Percentiles rank a stretch among this genome's conserved stretches.
Conservation (phyloP, 2,888 invertebrate genomes). For the Nebria brevicollis region DNA sequence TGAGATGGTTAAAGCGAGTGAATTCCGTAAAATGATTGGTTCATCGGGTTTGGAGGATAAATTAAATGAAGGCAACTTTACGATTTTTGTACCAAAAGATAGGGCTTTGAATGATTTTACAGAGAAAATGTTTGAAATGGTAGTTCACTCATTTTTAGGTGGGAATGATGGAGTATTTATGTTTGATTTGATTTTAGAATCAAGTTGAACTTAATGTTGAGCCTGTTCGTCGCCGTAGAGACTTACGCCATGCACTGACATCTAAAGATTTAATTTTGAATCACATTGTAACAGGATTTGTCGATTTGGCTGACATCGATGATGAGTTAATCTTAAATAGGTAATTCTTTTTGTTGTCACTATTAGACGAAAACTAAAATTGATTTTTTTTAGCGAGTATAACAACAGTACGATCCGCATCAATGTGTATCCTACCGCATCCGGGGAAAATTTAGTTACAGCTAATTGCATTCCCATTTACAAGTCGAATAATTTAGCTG, state of each 20-base stretch:
- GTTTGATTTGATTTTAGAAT: constrained; percentile 61
- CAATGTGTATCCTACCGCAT: constrained; percentile 67
- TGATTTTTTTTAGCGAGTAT: constrained; percentile 57
- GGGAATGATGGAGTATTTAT: neutral
- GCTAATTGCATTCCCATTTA: constrained; percentile 75
- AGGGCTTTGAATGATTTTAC: constrained; percentile 69
- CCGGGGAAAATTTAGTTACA: constrained; percentile 65
- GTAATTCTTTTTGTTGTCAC: constrained; percentile 51
- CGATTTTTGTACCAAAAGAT: constrained; percentile 73
- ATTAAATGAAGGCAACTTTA: constrained; percentile 67
- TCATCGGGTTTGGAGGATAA: constrained; percentile 65
- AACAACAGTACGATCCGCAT: constrained; percentile 67
- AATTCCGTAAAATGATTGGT: constrained; percentile 68
- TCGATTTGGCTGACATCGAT: constrained; percentile 67
- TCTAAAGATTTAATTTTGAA: constrained; percentile 66
- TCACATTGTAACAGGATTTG: constrained; percentile 69
- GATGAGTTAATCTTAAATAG: constrained; percentile 67
- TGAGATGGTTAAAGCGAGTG: constrained; percentile 67
- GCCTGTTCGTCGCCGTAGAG: constrained; percentile 52
- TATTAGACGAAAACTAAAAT: too few species aligned
- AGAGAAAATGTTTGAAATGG: constrained; percentile 66
- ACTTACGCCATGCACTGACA: constrained; percentile 58
- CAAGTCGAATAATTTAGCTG: constrained; percentile 70
- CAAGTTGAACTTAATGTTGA: constrained; percentile 59
- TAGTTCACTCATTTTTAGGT: constrained; percentile 55